phyloP scores from a whole-genome alignment of 2,888 invertebrate genomes.

The Molanna angustata region DNA sequence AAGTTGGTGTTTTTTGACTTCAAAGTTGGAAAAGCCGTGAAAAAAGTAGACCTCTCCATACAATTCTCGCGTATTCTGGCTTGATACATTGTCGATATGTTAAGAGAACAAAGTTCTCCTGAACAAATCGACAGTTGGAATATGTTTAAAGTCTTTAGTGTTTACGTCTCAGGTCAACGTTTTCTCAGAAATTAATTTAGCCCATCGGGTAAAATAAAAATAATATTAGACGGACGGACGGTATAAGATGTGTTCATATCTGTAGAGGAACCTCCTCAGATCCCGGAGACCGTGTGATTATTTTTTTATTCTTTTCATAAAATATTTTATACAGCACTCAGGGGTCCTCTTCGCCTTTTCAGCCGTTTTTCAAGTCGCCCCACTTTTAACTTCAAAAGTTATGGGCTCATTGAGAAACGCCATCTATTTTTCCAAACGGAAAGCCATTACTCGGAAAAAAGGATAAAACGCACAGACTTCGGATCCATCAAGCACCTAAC shows the following conservation, averaged over 20 bases:
- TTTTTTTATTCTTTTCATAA: conserved; percentile 1
- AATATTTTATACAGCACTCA: background rate
- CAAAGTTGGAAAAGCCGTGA: too few species aligned
- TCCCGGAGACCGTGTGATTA: too few species aligned
- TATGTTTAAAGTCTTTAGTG: too few species aligned
- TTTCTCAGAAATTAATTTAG: background rate
- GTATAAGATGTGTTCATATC: too few species aligned
- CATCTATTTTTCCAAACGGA: conserved; percentile 17
- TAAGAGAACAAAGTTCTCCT: too few species aligned
- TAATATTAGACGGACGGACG: too few species aligned
- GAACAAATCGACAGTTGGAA: too few species aligned
- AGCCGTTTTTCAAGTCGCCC: conserved; percentile 3
- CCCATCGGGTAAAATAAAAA: background rate
- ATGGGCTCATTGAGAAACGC: conserved; percentile 18
- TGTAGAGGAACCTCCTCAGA: too few species aligned
- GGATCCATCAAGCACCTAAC: conserved; percentile 24
- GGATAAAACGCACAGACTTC: conserved; percentile 19
- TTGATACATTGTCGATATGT: too few species aligned
- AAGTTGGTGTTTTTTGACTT: too few species aligned
- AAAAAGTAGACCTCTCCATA: too few species aligned
- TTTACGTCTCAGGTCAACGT: background rate
- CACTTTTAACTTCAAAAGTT: conserved; percentile 15
- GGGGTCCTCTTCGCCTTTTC: background rate
- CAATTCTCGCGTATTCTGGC: too few species aligned
- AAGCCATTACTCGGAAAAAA: conserved; percentile 18